Base-by-base conservation (phyloP, 92 coral and sea anemone species). In the Ricordea florida region DNA sequence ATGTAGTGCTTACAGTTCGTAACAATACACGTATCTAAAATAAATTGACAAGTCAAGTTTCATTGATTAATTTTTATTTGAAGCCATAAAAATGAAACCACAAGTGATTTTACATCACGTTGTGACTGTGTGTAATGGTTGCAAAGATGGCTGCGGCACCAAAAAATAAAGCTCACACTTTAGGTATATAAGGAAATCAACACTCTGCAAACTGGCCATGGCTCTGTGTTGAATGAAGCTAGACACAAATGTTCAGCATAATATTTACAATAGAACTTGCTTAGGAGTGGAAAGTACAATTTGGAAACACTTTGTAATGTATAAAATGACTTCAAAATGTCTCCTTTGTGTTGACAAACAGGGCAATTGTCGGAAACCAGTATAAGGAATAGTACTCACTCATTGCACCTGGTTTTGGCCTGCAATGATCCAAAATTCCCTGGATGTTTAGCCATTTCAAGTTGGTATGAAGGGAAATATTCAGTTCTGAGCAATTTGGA, bases 341-440 rank as follows among this genome's bases (percentile, higher is more conserved):
- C 15, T n/a, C n/a, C n/a, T n/a, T n/a, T n/a, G 18, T 2, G 21
- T 25, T n/a, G 62, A 69, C 33, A 50, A 50, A 49, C 41, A 69
- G 33, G 57, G 28, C 6, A 48, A 48, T 25, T 69, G 31, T 30
- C 18, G 40, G 29, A 49, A 69, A 69, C 62, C 49, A 29, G 63
- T 21, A 30, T 21, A 17, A 48, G 35, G 41, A 67, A 67, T 29
- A 23, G 22, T 67, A 67, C 74, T 66, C 59, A 66, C 74, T 67
- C 41, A 36, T 44, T 67, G 47, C 74, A 21, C 36, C 33, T 9
- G 10, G 22, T 28, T 45, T 48, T 24, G 52, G 26, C 66, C 0
- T 58, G 43, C 20, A 26, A 25, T 50, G 24, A 68, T 68, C 76
- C 29, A 22, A 48, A 25, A 24, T 68, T 40, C 63, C 62, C 25